Conservation (phyloP, 64 coral and sea anemone genomes). For the Astreopora myriophthalma region DNA sequence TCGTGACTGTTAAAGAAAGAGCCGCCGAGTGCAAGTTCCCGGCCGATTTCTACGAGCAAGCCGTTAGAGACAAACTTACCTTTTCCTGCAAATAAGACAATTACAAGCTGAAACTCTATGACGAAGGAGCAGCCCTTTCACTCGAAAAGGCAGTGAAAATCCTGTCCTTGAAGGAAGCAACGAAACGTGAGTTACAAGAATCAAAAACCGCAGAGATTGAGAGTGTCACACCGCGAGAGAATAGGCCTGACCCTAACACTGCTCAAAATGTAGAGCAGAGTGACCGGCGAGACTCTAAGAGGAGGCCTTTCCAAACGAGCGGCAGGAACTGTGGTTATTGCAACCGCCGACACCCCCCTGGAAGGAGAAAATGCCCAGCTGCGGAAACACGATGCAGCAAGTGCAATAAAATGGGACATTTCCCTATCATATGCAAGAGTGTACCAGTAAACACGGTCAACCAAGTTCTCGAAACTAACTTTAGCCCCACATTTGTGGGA, state of each 20-base stretch:
- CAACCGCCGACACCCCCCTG: conserved; percentile 35
- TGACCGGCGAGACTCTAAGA: conserved; percentile 16
- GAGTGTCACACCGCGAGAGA: conserved; percentile 9
- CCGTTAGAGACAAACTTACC: conserved; percentile 80
- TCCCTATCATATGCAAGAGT: conserved; percentile 49
- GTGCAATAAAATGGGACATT: too few relatives aligned
- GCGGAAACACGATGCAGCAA: background rate
- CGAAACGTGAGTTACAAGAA: conserved; percentile 67
- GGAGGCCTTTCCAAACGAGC: conserved; percentile 58
- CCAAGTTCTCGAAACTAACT: background rate
- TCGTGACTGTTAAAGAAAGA: conserved; percentile 72
- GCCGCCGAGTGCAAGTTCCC: conserved; percentile 73
- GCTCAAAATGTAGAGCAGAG: conserved; percentile 5
- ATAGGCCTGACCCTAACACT: background rate
- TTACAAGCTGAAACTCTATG: conserved; percentile 75
- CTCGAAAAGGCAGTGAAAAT: conserved; percentile 65
- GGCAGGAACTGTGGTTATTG: conserved; percentile 68
- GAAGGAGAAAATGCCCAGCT: conserved; percentile 62
- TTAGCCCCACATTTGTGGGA: conserved; percentile 52
- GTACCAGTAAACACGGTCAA: conserved; percentile 21
- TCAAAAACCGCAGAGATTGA: conserved; percentile 62
- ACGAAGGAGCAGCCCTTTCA: conserved; percentile 62
- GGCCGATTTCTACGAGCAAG: conserved; percentile 47
- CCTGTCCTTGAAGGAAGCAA: conserved; percentile 69
- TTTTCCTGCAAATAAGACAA: conserved; percentile 80